Conservation (phyloP, 2,888 invertebrate species). For the Coelinius sp. region DNA sequence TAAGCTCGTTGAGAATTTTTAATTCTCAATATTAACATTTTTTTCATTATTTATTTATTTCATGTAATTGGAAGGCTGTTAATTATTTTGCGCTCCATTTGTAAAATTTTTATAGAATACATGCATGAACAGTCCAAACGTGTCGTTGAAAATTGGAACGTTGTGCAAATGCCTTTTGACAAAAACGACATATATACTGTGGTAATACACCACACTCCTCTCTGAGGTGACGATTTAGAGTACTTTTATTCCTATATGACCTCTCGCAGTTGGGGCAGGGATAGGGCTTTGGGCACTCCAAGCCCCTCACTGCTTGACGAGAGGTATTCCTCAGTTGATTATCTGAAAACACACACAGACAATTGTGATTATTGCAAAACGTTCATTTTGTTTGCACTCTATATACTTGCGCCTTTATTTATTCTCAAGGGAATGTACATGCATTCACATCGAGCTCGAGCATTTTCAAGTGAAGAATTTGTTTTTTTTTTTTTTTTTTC, state of each 20-base stretch:
- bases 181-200: conserved; percentile 62
- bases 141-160: conserved; percentile 62
- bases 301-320: conserved; percentile 25
- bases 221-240: conserved; percentile 69
- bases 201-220: conserved; percentile 65
- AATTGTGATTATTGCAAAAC: background rate
- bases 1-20: background rate
- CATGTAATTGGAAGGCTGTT: background rate
- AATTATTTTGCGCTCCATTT: background rate
- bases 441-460: background rate
- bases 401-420: conserved; percentile 36
- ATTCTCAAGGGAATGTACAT: conserved; percentile 21
- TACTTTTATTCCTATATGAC: conserved; percentile 76
- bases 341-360: conserved; percentile 30
- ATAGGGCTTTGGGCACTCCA: conserved; percentile 42
- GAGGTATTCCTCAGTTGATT: background rate
- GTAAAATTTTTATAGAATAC: conserved; percentile 40
- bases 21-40: background rate
- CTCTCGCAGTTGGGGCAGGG: conserved; percentile 59
- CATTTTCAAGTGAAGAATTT: conserved; percentile 10
- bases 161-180: conserved; percentile 61
- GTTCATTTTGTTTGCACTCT: conserved; percentile 13
- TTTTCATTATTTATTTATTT: background rate
- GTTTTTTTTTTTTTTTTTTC: too few species aligned
- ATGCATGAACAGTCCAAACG: conserved; percentile 58